Conservation (phyloP, 2,113 vertebrate genomes). For the Sialia sialis region DNA sequence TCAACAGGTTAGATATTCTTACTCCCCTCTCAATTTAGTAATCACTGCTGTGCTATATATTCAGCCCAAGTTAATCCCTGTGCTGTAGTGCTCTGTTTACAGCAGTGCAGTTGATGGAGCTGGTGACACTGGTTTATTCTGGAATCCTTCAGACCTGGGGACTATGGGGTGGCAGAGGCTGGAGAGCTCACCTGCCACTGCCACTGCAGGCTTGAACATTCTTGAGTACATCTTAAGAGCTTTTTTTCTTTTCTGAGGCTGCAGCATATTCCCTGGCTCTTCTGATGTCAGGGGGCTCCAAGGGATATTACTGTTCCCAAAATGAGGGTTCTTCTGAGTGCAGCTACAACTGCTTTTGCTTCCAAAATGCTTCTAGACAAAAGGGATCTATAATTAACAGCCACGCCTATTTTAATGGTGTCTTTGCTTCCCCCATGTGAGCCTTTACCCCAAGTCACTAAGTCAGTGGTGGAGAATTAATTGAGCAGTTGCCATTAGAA, state of each 20-base stretch:
- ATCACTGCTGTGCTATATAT: not conserved
- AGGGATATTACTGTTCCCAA: not conserved
- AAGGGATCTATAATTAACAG: not conserved
- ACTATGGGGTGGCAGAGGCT: not conserved
- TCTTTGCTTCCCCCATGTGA: not conserved
- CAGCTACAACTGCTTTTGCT: not conserved
- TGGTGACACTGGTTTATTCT: not conserved
- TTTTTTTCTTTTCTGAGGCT: not conserved
- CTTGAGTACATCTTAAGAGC: not conserved
- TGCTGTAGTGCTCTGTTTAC: not conserved
- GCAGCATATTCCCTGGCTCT: not conserved
- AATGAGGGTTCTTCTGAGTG: not conserved
- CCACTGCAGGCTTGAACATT: not conserved
- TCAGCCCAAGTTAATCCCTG: not conserved
- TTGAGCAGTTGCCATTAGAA: not conserved
- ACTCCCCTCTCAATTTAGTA: not conserved
- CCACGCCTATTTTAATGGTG: not conserved
- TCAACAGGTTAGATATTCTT: constrained; percentile 5
- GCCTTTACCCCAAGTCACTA: not conserved
- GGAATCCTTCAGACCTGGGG: not conserved
- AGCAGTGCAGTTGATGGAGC: not conserved
- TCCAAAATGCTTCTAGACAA: not conserved
- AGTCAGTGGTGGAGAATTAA: not conserved
- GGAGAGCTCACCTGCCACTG: not conserved
- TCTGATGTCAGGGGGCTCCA: not conserved